phyloP scores from a whole-genome alignment of 2,113 vertebrate genomes.

The Albula goreensis region DNA sequence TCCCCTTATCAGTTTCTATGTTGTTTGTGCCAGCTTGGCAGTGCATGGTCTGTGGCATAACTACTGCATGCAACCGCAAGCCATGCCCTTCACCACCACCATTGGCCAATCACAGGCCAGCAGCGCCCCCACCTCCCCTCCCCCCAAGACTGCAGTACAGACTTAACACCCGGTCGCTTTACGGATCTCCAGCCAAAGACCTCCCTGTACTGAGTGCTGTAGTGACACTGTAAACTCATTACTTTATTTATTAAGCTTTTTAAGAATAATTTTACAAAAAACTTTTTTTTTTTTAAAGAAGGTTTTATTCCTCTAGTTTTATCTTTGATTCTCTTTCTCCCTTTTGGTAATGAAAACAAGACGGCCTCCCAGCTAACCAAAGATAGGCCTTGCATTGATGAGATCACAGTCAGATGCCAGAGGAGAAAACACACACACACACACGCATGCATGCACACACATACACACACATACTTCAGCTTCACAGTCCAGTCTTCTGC shows the following conservation, averaged over 20 bases:
- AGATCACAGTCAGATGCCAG: slow-evolving; percentile 62
- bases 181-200: slow-evolving; percentile 71
- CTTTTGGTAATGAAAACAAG: slow-evolving; percentile 39
- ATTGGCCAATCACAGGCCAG: neutral
- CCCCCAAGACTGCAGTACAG: slow-evolving; percentile 47
- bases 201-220: slow-evolving; percentile 69
- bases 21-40: slow-evolving; percentile 66
- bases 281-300: slow-evolving; percentile 19
- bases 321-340: slow-evolving; percentile 40
- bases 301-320: slow-evolving; percentile 40
- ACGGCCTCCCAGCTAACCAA: slow-evolving; percentile 85
- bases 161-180: slow-evolving; percentile 56
- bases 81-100: slow-evolving; percentile 45
- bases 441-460: neutral
- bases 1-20: slow-evolving; percentile 1
- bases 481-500: slow-evolving; percentile 46
- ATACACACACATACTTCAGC: neutral
- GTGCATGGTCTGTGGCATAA: slow-evolving; percentile 65
- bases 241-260: slow-evolving; percentile 24
- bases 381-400: slow-evolving; percentile 86
- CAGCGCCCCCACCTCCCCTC: slow-evolving; percentile 32
- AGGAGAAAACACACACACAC: slow-evolving; percentile 49
- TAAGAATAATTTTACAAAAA: neutral
- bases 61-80: slow-evolving; percentile 54
- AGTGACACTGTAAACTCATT: slow-evolving; percentile 64